A percentile compares a stretch with the other conserved stretches of the same genome.
These are phyloP conservation scores for Echiichthys vipera DNA, from an alignment of 2,797 vertebrate species.

Conservation along the genomic window DNA sequence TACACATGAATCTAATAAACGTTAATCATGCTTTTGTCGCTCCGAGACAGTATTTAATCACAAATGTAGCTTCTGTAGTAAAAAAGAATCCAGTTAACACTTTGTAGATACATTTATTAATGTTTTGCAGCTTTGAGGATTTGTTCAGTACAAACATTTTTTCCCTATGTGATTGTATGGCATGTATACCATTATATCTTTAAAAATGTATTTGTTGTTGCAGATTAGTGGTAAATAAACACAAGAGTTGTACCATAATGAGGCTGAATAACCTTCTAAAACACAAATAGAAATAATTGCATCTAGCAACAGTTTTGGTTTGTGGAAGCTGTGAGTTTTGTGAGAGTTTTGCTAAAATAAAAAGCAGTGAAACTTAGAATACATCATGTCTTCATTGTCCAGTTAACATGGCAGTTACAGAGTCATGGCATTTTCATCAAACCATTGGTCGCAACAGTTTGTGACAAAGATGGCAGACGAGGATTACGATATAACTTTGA, in stretches of 20 bases:
- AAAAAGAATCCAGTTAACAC: not conserved
- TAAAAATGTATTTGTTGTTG: not conserved
- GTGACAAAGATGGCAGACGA: not conserved
- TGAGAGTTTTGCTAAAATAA: not conserved
- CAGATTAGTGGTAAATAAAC: not conserved
- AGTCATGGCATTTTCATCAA: not conserved
- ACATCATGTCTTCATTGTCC: not conserved
- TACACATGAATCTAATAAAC: not conserved
- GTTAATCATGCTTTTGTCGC: not conserved
- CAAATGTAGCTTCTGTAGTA: too few relatives aligned
- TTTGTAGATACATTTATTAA: too few relatives aligned
- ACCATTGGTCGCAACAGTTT: not conserved
- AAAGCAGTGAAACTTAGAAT: not conserved
- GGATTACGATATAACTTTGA: not conserved
- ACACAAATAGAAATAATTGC: not conserved
- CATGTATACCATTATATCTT: not conserved
- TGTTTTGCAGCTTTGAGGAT: not conserved
- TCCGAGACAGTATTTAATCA: not conserved
- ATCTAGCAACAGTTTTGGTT: too few relatives aligned
- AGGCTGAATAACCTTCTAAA: not conserved
- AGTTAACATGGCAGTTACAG: not conserved
- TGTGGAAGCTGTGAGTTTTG: not conserved
- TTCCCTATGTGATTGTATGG: not conserved
- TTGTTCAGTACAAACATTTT: not conserved
- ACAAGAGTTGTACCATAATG: not conserved